phyloP scores from a whole-genome alignment of 2,113 vertebrate genomes.

The Prionailurus bengalensis region DNA sequence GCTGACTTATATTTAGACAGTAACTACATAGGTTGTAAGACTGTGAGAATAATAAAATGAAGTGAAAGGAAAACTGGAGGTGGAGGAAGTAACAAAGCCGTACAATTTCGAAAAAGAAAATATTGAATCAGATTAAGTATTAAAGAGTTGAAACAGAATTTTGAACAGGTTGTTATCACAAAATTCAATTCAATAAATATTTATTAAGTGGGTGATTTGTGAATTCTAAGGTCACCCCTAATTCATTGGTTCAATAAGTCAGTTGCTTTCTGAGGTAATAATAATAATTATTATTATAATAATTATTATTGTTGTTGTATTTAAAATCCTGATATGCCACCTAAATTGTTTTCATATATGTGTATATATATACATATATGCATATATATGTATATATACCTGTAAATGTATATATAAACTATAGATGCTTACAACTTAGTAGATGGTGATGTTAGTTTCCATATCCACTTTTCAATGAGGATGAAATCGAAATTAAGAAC shows the following conservation, averaged over 20 bases:
- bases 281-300: not conserved
- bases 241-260: not conserved
- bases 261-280: not conserved
- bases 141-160: not conserved
- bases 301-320: not conserved
- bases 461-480: not conserved
- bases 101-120: not conserved
- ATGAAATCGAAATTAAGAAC: not conserved
- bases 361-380: too few species aligned
- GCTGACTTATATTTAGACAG: not conserved
- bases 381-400: too few species aligned
- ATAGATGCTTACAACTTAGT: not conserved
- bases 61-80: not conserved
- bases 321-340: not conserved
- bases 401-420: not conserved
- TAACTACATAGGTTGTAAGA: not conserved
- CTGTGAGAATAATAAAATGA: not conserved
- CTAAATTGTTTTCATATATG: not conserved
- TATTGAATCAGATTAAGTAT: not conserved
- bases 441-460: not conserved
- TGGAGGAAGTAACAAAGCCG: not conserved
- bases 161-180: not conserved
- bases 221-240: not conserved
- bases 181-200: slow-evolving; percentile 6
- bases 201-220: not conserved